Evolutionary conservation across 2,888 invertebrate genomes (phyloP).

Genomic region (Cartodere bifasciata): DNA sequence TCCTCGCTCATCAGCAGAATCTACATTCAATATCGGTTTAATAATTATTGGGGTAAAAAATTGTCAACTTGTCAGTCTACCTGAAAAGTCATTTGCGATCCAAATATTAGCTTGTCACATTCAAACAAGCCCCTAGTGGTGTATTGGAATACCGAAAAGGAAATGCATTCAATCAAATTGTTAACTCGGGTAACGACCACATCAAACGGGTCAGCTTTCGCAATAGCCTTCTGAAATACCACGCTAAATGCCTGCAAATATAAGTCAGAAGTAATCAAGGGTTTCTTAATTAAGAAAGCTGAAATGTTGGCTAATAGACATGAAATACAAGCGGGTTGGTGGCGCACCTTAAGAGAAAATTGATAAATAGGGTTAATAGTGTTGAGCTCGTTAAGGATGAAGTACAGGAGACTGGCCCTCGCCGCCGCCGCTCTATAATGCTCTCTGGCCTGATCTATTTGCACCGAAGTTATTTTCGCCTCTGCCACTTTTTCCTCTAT

Average conservation of each 20-base stretch:
- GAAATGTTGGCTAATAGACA: no score
- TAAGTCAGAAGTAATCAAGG: no score
- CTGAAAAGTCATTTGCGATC: conserved; percentile 93
- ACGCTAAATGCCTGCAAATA: conserved; percentile 80
- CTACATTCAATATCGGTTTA: conserved; percentile 37
- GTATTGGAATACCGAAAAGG: conserved; percentile 89
- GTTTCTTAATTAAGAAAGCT: conserved; percentile 1
- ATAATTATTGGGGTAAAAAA: background rate
- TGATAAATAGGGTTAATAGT: conserved; percentile 96
- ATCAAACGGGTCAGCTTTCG: conserved; percentile 69
- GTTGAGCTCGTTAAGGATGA: conserved; percentile 88
- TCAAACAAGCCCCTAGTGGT: conserved; percentile 90
- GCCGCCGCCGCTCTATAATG: conserved; percentile 80
- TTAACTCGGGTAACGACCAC: conserved; percentile 66
- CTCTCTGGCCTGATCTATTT: conserved; percentile 90
- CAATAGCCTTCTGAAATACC: conserved; percentile 95
- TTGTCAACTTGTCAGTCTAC: conserved; percentile 33
- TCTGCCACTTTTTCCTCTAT: conserved; percentile 88
- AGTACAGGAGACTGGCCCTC: conserved; percentile 85
- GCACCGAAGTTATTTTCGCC: conserved; percentile 79
- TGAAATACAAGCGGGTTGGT: no score
- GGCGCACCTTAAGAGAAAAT: conserved; percentile 78
- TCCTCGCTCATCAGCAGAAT: conserved; percentile 79
- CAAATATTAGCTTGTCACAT: conserved; percentile 91
- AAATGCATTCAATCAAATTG: conserved; percentile 89